A percentile compares a stretch with the other conserved stretches of the same genome.
Evolutionary conservation across 2,797 vertebrate species (phyloP).

Genomic region (Sebastes taczanowskii): DNA sequence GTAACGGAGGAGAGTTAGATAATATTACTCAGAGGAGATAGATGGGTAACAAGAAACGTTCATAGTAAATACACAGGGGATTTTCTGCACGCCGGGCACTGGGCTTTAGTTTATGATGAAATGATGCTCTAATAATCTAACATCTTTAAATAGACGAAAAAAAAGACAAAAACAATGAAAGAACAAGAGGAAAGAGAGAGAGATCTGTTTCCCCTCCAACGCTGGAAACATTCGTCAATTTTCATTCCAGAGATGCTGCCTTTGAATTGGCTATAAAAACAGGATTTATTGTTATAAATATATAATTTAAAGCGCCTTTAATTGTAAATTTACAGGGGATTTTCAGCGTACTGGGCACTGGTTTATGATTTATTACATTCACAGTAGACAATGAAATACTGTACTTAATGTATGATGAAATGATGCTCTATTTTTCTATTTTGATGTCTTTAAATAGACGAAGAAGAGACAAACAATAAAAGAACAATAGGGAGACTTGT

Average conservation of each 20-base stretch:
- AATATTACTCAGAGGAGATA: slow-evolving; percentile 58
- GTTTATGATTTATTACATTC: slow-evolving; percentile 20
- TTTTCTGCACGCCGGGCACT: slow-evolving; percentile 33
- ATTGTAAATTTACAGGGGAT: slow-evolving; percentile 42
- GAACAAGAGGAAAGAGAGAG: not conserved
- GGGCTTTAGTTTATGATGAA: slow-evolving; percentile 13
- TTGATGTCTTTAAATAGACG: not conserved
- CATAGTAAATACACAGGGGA: slow-evolving; percentile 45
- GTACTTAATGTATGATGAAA: slow-evolving; percentile 15
- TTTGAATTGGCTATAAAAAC: not conserved
- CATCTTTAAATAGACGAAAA: not conserved
- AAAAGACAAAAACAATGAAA: not conserved
- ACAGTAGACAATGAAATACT: slow-evolving; percentile 17
- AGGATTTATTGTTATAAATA: not conserved
- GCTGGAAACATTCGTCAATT: not conserved
- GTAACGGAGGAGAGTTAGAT: slow-evolving; percentile 60
- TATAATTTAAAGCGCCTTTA: slow-evolving; percentile 25
- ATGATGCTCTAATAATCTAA: not conserved
- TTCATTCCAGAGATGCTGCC: not conserved
- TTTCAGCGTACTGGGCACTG: slow-evolving; percentile 28
- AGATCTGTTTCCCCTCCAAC: not conserved
- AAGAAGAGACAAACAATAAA: not conserved
- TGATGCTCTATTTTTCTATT: slow-evolving; percentile 4
- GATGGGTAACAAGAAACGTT: slow-evolving; percentile 58
- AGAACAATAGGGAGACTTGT: not conserved